phyloP scores from a whole-genome alignment of 2,888 invertebrate genomes.

The Apeira syringaria region DNA sequence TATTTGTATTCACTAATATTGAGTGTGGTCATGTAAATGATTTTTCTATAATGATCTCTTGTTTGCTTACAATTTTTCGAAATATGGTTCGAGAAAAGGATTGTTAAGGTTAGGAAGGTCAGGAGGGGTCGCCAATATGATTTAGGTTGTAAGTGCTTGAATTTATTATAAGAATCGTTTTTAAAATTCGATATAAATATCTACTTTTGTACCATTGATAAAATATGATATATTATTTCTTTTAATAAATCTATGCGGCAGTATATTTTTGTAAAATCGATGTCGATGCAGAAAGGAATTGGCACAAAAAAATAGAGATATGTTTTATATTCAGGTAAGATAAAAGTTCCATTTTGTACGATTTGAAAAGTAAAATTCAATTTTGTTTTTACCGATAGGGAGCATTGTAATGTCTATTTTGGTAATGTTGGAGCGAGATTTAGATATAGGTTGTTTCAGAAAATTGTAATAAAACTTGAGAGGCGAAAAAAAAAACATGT shows the following conservation, averaged over 20 bases:
- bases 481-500: slow-evolving; percentile 68
- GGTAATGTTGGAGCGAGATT: slow-evolving; percentile 71
- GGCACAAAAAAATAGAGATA: slow-evolving; percentile 60
- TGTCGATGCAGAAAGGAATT: slow-evolving; percentile 79
- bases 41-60: slow-evolving; percentile 69
- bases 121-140: slow-evolving; percentile 75
- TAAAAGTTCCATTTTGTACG: slow-evolving; percentile 72
- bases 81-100: slow-evolving; percentile 56
- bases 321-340: slow-evolving; percentile 58
- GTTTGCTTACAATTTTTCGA: slow-evolving; percentile 80
- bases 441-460: slow-evolving; percentile 79
- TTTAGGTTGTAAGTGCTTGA: slow-evolving; percentile 73
- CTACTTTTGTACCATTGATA: slow-evolving; percentile 57
- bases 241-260: slow-evolving; percentile 63
- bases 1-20: slow-evolving; percentile 52
- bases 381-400: slow-evolving; percentile 72
- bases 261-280: slow-evolving; percentile 78
- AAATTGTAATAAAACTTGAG: slow-evolving; percentile 80
- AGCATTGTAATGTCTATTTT: slow-evolving; percentile 79
- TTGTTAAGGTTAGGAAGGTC: slow-evolving; percentile 58
- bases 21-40: slow-evolving; percentile 66
- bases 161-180: slow-evolving; percentile 63
- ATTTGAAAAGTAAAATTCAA: slow-evolving; percentile 63
- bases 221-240: slow-evolving; percentile 60
- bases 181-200: slow-evolving; percentile 59